Evolutionary conservation across 2,113 vertebrate species (phyloP), one percentile per base, ranked within the genome.

Genomic region (Neopipo cinnamomea): DNA sequence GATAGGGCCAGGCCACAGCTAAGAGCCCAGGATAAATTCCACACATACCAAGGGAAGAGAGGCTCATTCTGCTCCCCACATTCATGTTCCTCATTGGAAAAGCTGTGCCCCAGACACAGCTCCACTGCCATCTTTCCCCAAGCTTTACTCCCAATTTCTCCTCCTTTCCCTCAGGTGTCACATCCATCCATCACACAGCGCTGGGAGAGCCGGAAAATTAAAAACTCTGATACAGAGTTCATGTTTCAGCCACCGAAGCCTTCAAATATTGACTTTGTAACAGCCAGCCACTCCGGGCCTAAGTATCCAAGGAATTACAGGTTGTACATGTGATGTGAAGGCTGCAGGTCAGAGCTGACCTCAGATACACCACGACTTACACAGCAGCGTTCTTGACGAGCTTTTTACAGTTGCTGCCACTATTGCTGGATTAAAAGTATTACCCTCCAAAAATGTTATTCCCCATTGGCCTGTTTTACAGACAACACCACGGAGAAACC

Each of bases 211-310:
- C 78, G 79, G 66, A 65, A 70, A 88, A 79, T 80, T 47, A 83
- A 85, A 46, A 62, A 19, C 47, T 31, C 0, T 6, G 15, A 20
- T 17, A 55, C 72, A 55, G 35, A 88, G 81, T 49, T 95, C 82
- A 39, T 14, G 12, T 87, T 88, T 66, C 93, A 93, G 62, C 77
- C 89, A 85, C 62, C 76, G 68, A 91, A 95, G 76, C 75, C 78
- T 89, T 70, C 86, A 76, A 78, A 79, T 82, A 72, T 12, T 33
- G 46, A 93, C 81, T 73, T 20, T 33, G 41, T 33, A 84, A 65
- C 8, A 89, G 67, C 7, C 50, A 59, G 47, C 16, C 25, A 46
- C 39, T 33, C 58, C 11, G n/a, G 30, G 7, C 28, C 3, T 37
- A 37, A 39, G 41, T 4, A 63, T 3, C 66, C 50, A 4, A 52